Percentiles rank a stretch among this genome's conserved stretches.
Conservation (phyloP, 2,113 vertebrate genomes). For the Caracal caracal region DNA sequence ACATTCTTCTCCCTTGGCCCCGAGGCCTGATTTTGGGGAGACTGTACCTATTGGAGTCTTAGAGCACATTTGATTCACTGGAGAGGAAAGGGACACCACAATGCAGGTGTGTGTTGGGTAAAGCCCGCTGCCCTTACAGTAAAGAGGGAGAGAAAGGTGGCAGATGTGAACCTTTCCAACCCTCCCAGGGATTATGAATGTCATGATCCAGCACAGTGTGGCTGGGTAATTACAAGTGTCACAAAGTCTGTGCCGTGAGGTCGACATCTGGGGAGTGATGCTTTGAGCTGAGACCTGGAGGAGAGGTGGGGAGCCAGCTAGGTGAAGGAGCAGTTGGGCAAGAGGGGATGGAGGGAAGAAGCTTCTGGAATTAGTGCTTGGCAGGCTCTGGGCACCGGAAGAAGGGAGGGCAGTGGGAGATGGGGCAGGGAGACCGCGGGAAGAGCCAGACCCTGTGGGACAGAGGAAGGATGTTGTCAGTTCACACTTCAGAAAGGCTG, state of each 20-base stretch:
- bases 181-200: background rate
- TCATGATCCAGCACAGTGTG: background rate
- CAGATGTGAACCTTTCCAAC: fast-evolving
- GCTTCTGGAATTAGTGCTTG: background rate
- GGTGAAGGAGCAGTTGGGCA: background rate
- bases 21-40: background rate
- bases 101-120: background rate
- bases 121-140: background rate
- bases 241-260: background rate
- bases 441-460: background rate
- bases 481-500: background rate
- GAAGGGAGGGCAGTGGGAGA: background rate
- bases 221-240: background rate
- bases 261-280: background rate
- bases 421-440: background rate
- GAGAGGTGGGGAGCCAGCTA: background rate
- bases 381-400: background rate
- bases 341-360: background rate
- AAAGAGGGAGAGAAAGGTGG: background rate
- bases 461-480: fast-evolving
- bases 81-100: background rate
- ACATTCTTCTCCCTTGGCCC: background rate
- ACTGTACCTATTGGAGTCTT: background rate
- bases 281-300: background rate
- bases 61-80: background rate